Percentiles rank a stretch among this genome's conserved stretches.
Evolutionary conservation across 2,888 invertebrate genomes (phyloP).

Genomic region (Apoda limacodes): DNA sequence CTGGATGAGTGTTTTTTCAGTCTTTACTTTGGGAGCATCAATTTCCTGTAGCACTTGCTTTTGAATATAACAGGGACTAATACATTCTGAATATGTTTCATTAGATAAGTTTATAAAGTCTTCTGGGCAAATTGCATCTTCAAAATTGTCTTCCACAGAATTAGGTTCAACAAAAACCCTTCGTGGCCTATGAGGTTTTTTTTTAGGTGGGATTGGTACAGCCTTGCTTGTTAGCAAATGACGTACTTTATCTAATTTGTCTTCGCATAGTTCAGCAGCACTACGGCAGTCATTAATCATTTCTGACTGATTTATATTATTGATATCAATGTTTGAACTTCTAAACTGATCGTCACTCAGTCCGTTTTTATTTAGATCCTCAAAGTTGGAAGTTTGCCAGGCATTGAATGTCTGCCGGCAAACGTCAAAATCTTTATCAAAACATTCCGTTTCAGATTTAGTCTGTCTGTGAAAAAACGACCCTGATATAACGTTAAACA

Average conservation of each 20-base stretch:
- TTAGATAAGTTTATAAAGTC: conserved; percentile 36
- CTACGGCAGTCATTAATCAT: conserved; percentile 37
- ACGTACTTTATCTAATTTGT: conserved; percentile 42
- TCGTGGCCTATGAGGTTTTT: conserved; percentile 28
- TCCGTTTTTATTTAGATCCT: conserved; percentile 47
- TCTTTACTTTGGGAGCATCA: conserved; percentile 32
- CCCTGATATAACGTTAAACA: conserved; percentile 40
- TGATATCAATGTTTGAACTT: conserved; percentile 22
- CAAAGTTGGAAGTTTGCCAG: conserved; percentile 44
- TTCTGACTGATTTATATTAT: conserved; percentile 28
- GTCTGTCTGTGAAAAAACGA: conserved; percentile 40
- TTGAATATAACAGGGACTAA: conserved; percentile 30
- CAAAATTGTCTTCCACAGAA: conserved; percentile 41
- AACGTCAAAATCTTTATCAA: conserved; percentile 23
- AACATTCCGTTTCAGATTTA: conserved; percentile 35
- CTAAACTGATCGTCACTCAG: conserved; percentile 26
- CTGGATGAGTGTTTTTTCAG: conserved; percentile 23
- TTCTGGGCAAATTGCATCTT: conserved; percentile 48
- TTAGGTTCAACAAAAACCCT: conserved; percentile 39
- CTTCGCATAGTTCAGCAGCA: conserved; percentile 43
- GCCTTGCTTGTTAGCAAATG: conserved; percentile 30
- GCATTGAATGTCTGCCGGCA: conserved; percentile 26
- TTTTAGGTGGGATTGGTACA: conserved; percentile 19
- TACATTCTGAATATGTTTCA: conserved; percentile 31
- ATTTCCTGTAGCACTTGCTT: conserved; percentile 27